Base-by-base conservation (phyloP, 2,888 invertebrate species). In the Cataglyphis altisquamis region DNA sequence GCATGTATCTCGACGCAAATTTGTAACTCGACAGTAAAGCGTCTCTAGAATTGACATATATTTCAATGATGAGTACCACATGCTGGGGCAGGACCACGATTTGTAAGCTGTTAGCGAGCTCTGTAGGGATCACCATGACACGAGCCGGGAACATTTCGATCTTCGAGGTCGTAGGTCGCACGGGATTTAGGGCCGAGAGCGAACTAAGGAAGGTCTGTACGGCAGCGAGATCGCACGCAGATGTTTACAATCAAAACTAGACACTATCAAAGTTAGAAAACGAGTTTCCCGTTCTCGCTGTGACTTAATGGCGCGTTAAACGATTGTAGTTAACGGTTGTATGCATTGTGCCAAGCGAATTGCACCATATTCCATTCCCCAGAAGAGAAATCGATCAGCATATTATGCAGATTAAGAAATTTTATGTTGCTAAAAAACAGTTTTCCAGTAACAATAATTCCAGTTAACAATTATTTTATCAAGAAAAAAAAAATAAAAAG, bases 101-200 rank as follows among this genome's bases (percentile, higher is more conserved):
- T 73, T 73, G 81, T 81, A 81, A 63, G 63, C 63, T 29, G 63
- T 64, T 72, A 45, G 57, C 36, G 6, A 70, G 25, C 62, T 39
- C n/a, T 41, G 39, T 60, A 60, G 41, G 63, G 63, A 73, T 81
- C 73, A 81, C 29, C 62, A 62, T 63, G 48, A 80, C 48, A 80
- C 32, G 73, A 72, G 48, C 29, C 48, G 32, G 29, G 25, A 39
- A 36, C 39, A 62, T 45, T 78, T 15, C 21, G 73, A 72, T 21
- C 60, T 70, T 15, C 10, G 48, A 52, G 15, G 57, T 73, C 60
- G 18, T n/a, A 48, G 39, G 48, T 48, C 62, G 5, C 15, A 12
- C 52, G 48, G 18, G 15, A 48, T 25, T 75, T 25, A 57, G 12
- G 6, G 10, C 5, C 9, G 60, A 68, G 32, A 68, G 57, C 21